Base-by-base conservation (phyloP, 2,797 vertebrate genomes). In the Toxotes lorentzi region DNA sequence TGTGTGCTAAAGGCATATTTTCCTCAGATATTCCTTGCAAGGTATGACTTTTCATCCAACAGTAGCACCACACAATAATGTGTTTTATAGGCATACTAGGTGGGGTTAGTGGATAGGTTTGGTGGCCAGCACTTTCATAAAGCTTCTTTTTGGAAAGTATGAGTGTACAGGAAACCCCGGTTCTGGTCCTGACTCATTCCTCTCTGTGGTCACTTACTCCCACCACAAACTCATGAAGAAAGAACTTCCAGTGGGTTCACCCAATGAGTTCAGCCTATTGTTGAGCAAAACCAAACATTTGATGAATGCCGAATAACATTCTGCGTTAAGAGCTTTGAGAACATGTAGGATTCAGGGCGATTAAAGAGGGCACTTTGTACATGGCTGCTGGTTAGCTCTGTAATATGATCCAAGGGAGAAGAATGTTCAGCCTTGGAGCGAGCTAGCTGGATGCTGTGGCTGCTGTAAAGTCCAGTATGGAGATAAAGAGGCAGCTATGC, bases 361-460 rank as follows among this genome's bases (percentile, higher is more conserved):
- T 89, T 88, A 75, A 79, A 40, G 62, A 65, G 41, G 40, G 60
- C 79, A 70, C 83, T 85, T 81, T 85, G 85, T 66, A 70, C 82
- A 50, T 40, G 60, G 82, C 77, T 86, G 78, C 81, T 76, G 74
- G 80, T 88, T 84, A 58, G 64, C 54, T 69, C 73, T 65, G 76
- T 85, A 89, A 89, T 78, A 77, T 78, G 80, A 90, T 88, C 86
- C 78, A 74, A 30, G 70, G 17, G 72, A 82, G 78, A 89, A 89
- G 84, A 92, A 90, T 89, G 86, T 89, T 63, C 84, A 90, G 79
- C 68, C 76, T 88, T 11, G 43, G 69, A 83, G 79, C 10, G 10
- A 82, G 65, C 61, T 56, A 6, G 73, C 74, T 40, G 63, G 54
- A 70, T 61, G 35, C 58, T 24, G 60, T 67, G 62, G 73, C 62